Evolutionary conservation across 2,113 vertebrate species (phyloP).

Genomic region (Phodopus roborovskii): DNA sequence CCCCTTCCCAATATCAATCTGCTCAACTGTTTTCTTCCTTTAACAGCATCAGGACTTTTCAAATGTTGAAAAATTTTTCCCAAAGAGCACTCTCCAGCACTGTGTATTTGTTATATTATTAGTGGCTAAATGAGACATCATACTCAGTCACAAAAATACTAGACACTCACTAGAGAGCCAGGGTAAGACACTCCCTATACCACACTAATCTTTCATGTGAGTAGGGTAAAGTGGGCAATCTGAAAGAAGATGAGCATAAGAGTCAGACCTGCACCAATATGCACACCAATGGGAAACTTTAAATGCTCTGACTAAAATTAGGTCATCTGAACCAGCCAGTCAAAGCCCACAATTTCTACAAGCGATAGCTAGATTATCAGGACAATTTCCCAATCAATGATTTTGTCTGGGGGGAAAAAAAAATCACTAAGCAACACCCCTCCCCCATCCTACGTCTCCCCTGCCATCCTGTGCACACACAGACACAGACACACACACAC

Average conservation of each 20-base stretch:
- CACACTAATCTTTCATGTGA: neutral
- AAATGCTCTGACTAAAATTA: neutral
- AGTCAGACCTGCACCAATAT: neutral
- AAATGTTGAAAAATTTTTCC: neutral
- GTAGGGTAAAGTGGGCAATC: neutral
- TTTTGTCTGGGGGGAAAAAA: neutral
- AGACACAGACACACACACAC: neutral
- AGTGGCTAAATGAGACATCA: neutral
- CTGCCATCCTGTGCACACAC: too few relatives aligned
- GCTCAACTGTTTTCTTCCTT: neutral
- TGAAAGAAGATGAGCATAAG: neutral
- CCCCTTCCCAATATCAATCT: neutral
- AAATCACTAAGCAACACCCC: neutral
- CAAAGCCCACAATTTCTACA: slow-evolving; percentile 2
- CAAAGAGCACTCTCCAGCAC: neutral
- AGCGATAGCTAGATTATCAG: neutral
- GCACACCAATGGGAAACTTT: neutral
- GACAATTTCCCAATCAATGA: neutral
- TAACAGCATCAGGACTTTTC: neutral
- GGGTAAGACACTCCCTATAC: neutral
- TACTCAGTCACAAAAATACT: neutral
- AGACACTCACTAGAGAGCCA: neutral
- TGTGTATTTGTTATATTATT: neutral
- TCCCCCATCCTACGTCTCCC: rapidly evolving
- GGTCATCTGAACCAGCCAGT: neutral